These are phyloP conservation scores for Rousettus leschenaultii DNA, from an alignment of 2,113 vertebrate species.

Conservation along the genomic window DNA sequence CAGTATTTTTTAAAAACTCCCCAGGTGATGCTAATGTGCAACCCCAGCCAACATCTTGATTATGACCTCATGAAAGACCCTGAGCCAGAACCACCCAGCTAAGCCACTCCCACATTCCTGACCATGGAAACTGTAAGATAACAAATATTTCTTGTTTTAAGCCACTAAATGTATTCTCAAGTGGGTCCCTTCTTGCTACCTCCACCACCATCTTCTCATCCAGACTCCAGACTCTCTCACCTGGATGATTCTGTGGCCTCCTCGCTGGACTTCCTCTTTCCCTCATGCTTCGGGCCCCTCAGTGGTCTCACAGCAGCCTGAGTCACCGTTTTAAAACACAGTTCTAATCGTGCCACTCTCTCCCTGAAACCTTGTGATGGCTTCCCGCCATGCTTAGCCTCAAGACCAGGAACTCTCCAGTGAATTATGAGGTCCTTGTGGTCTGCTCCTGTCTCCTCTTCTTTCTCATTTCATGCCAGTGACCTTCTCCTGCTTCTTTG, in stretches of 20 bases:
- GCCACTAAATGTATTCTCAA: neutral
- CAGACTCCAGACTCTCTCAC: neutral
- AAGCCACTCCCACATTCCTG: accelerated
- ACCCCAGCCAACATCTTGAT: neutral
- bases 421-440: neutral
- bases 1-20: neutral
- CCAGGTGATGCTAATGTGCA: neutral
- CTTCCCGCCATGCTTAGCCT: neutral
- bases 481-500: neutral
- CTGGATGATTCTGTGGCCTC: neutral
- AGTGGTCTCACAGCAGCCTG: neutral
- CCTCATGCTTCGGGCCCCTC: neutral
- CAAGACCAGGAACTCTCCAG: neutral
- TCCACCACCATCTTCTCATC: neutral
- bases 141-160: neutral
- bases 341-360: neutral
- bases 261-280: neutral
- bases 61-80: neutral
- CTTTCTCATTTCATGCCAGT: neutral
- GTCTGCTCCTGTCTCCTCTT: neutral
- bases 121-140: neutral
- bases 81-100: neutral
- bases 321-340: neutral
- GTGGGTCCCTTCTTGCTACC: neutral
- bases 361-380: neutral